Conservation (phyloP, 2,888 invertebrate genomes). For the Petrolisthes cinctipes region DNA sequence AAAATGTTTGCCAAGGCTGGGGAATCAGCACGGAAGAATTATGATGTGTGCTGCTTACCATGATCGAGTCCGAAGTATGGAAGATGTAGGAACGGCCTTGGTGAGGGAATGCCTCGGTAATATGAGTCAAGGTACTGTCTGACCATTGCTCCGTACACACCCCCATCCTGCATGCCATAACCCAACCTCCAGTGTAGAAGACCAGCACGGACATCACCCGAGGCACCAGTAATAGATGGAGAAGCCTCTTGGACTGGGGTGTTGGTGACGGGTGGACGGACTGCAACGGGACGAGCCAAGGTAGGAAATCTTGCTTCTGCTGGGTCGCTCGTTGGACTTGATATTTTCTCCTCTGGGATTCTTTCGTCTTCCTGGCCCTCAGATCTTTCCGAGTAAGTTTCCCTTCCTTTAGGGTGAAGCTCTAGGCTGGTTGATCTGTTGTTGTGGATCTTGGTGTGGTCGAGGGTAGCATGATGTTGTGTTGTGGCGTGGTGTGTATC, state of each 20-base stretch:
- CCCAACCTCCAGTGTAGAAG: not conserved
- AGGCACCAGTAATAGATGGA: not conserved
- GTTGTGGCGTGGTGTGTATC: no score
- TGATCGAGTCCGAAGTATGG: conserved; percentile 28
- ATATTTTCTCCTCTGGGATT: not conserved
- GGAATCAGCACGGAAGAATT: not conserved
- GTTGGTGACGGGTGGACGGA: not conserved
- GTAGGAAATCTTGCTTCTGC: not conserved
- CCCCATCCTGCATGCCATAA: not conserved
- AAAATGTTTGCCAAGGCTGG: not conserved
- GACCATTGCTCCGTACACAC: conserved; percentile 32
- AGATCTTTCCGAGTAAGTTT: no score
- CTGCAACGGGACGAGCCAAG: conserved; percentile 32
- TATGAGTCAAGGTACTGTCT: conserved; percentile 46
- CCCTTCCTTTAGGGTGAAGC: no score
- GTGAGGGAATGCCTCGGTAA: conserved; percentile 2
- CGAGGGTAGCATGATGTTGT: no score
- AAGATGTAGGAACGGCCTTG: conserved; percentile 28
- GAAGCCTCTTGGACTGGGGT: not conserved
- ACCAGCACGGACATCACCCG: not conserved
- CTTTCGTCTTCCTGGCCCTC: not conserved
- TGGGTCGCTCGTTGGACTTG: not conserved
- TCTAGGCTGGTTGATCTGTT: no score
- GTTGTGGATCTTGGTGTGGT: no score
- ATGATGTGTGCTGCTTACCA: conserved; percentile 5